Conservation (phyloP, 2,113 vertebrate species). For the Craseonycteris thonglongyai region DNA sequence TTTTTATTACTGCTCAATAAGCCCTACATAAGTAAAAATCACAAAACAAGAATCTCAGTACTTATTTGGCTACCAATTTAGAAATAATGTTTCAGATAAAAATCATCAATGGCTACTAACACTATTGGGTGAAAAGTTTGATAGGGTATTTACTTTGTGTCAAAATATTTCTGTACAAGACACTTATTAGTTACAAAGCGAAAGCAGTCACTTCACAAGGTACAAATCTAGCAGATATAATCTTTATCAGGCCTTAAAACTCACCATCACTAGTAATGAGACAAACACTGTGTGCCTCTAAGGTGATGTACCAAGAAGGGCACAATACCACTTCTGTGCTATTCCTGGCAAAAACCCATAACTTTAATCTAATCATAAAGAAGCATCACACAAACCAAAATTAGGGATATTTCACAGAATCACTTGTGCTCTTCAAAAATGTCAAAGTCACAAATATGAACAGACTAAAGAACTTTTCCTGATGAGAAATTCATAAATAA, state of each 20-base stretch:
- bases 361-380: background rate
- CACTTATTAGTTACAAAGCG: background rate
- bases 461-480: background rate
- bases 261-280: background rate
- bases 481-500: conserved; percentile 12
- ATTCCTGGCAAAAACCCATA: background rate
- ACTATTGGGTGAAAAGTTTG: background rate
- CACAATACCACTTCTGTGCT: background rate
- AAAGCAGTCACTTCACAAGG: background rate
- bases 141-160: background rate
- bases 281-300: background rate
- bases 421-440: background rate
- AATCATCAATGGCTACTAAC: background rate
- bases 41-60: background rate
- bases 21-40: background rate
- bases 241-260: background rate
- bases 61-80: background rate
- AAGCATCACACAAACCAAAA: background rate
- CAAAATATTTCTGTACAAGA: background rate
- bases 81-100: background rate
- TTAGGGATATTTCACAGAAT: background rate
- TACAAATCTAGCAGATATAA: background rate
- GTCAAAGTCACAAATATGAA: background rate
- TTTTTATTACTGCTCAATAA: background rate
- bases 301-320: background rate